Base-by-base conservation (phyloP, 2,113 vertebrate species). In the Ia io region DNA sequence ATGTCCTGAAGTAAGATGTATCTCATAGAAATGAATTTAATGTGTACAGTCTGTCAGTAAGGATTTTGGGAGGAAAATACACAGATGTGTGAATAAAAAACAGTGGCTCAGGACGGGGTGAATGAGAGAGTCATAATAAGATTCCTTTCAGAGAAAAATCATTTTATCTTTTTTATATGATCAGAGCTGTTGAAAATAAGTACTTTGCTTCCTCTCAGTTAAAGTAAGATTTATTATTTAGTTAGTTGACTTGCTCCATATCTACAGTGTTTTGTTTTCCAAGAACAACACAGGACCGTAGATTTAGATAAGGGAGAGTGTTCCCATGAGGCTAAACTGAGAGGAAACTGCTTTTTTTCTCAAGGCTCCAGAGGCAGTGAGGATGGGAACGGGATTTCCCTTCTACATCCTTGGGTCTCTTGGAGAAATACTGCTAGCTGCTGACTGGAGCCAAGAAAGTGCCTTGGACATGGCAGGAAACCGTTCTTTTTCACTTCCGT, bases 391-490 rank as follows among this genome's bases (percentile, higher is more conserved):
- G 2, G 44, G 71, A 71, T 49, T 91, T 82, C 30, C 51, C 67
- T 87, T 88, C 69, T 25, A 77, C 77, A 56, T 87, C 65, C 69
- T 76, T 2, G 7, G 30, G 32, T 92, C 51, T 61, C 77, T 32
- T 12, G 80, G 84, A 95, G 69, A 90, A 95, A 37, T 65, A 6
- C 51, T 53, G 56, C 8, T 77, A 42, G 92, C 80, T 96, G 25
- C 90, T 85, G 73, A 73, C 96, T 91, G 3, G 84, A 92, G 80
- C 63, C 90, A 93, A 93, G 28, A 49, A 17, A 6, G 35, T 51
- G 86, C n/a, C 56, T 93, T 89, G 44, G 67, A 88, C 23, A 14
- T 63, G 93, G 35, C 80, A 86, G 56, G 86, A 77, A 97, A 63
- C n/a, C n/a, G 73, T 93, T 0, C 1, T 20, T 70, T 89, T 80